A percentile compares a stretch with the other conserved stretches of the same genome.
These are phyloP conservation scores for Sthenelais limicola DNA, from an alignment of 2,888 invertebrate species.

Conservation along the genomic window DNA sequence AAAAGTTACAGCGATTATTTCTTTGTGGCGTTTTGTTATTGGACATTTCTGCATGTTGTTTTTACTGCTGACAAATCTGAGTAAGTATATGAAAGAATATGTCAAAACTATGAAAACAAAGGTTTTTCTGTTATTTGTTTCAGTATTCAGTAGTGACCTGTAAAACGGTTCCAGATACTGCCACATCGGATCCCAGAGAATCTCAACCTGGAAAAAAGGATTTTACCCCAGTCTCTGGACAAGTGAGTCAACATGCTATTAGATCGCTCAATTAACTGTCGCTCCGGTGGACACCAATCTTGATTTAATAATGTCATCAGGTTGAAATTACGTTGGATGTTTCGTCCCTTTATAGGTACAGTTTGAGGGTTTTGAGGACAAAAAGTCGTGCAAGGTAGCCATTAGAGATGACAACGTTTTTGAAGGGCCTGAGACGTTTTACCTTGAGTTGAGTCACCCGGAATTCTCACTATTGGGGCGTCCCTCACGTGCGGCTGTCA, in stretches of 20 bases:
- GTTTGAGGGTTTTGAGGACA: constrained; percentile 68
- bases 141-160: constrained; percentile 67
- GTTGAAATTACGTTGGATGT: not conserved
- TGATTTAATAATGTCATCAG: not conserved
- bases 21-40: too few species aligned
- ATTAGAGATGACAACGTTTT: constrained; percentile 67
- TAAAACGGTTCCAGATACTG: constrained; percentile 58
- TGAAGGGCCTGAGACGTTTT: constrained; percentile 67
- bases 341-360: constrained; percentile 58
- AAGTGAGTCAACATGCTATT: constrained; percentile 53
- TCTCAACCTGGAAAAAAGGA: constrained; percentile 60
- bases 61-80: too few species aligned
- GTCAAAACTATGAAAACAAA: not conserved
- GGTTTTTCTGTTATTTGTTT: constrained; percentile 36
- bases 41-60: too few species aligned
- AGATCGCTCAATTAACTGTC: not conserved
- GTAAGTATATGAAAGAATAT: too few species aligned
- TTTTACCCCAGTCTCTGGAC: constrained; percentile 57
- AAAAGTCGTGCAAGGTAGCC: constrained; percentile 63
- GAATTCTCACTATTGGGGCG: constrained; percentile 61
- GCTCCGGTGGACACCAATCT: too few species aligned
- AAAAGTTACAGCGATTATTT: too few species aligned
- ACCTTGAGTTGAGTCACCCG: constrained; percentile 62
- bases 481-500: constrained; percentile 55
- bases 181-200: constrained; percentile 55